Evolutionary conservation across 2,797 vertebrate genomes (phyloP).

Genomic region (Hippocampus kuda): DNA sequence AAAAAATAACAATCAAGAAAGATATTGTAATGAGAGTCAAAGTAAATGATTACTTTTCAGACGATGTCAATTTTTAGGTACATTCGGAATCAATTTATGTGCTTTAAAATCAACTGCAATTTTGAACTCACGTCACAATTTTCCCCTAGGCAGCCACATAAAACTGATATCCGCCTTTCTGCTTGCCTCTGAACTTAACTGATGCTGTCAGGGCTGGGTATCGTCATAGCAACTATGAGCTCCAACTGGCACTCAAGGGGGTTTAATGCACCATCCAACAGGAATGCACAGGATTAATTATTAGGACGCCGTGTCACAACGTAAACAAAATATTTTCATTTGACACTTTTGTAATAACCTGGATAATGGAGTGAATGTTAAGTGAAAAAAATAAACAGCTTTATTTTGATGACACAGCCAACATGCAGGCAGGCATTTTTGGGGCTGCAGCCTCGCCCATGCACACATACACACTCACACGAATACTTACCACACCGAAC

Average conservation of each 20-base stretch:
- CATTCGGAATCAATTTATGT: no score
- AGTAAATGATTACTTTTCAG: not conserved
- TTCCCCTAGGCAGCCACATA: not conserved
- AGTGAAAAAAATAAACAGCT: not conserved
- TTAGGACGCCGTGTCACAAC: not conserved
- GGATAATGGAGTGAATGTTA: not conserved
- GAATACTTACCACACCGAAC: constrained; percentile 85
- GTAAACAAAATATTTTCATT: not conserved
- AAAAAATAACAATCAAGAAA: not conserved
- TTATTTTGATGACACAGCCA: not conserved
- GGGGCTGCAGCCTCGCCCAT: constrained; percentile 52
- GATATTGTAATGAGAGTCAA: not conserved
- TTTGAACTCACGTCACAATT: not conserved
- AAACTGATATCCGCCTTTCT: not conserved
- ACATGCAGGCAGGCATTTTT: constrained; percentile 7
- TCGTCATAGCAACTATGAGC: not conserved
- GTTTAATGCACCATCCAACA: not conserved
- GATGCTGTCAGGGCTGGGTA: not conserved
- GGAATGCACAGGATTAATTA: not conserved
- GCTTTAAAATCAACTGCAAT: no score
- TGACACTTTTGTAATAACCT: not conserved
- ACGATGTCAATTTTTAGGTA: no score
- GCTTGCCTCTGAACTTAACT: not conserved
- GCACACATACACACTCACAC: constrained; percentile 59
- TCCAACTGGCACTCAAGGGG: not conserved